phyloP scores from a whole-genome alignment of 2,888 invertebrate genomes.

The Mythimna impura region DNA sequence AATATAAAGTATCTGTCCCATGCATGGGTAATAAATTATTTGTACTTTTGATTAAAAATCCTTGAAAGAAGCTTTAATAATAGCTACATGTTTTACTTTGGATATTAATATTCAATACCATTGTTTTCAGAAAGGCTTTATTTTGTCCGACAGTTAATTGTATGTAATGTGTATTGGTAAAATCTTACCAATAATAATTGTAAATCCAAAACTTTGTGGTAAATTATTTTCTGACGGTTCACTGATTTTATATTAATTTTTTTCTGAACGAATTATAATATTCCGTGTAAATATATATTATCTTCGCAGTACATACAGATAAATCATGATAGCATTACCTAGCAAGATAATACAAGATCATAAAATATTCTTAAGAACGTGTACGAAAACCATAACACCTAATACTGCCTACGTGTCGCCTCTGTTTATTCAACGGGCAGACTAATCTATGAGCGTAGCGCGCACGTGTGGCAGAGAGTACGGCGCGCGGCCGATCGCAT shows the following conservation, averaged over 20 bases:
- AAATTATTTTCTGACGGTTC: background rate
- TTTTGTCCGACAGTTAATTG: background rate
- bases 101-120: background rate
- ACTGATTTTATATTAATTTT: background rate
- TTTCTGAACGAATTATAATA: background rate
- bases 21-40: conserved; percentile 52
- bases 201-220: background rate
- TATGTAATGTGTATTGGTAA: no score
- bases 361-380: conserved; percentile 34
- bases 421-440: conserved; percentile 77
- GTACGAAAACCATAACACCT: conserved; percentile 48
- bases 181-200: background rate
- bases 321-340: conserved; percentile 26
- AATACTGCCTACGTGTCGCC: conserved; percentile 70
- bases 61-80: background rate
- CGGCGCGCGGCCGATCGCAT: conserved; percentile 76
- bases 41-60: conserved; percentile 21
- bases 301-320: conserved; percentile 17
- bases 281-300: conserved; percentile 6
- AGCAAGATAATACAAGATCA: conserved; percentile 30
- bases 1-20: conserved; percentile 59
- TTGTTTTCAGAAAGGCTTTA: background rate
- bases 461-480: conserved; percentile 82
- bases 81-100: background rate
- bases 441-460: conserved; percentile 72